phyloP scores from a whole-genome alignment of 2,113 vertebrate species.

The Microcebus ravelobensis region DNA sequence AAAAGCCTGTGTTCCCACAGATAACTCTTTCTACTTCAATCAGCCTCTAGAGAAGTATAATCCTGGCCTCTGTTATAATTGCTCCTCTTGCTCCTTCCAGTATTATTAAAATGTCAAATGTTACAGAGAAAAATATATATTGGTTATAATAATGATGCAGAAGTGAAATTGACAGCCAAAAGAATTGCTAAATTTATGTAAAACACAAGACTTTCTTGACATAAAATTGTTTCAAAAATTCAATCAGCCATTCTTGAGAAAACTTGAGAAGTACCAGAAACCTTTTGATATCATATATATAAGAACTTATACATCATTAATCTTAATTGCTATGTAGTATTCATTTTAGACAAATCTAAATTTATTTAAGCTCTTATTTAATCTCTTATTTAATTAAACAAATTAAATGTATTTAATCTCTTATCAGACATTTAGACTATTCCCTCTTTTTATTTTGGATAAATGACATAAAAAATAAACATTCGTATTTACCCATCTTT shows the following conservation, averaged over 20 bases:
- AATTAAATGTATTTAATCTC: not conserved
- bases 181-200: not conserved
- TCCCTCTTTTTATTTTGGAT: slow-evolving; percentile 1
- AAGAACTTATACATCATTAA: not conserved
- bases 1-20: not conserved
- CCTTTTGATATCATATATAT: not conserved
- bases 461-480: slow-evolving; percentile 34
- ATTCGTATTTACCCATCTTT: slow-evolving; percentile 21
- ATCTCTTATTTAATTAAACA: no score
- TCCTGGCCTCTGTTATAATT: not conserved
- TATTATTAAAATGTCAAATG: not conserved
- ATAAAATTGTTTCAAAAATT: not conserved
- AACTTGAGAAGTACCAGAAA: slow-evolving; percentile 14
- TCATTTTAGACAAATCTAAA: slow-evolving; percentile 1
- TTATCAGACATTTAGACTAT: slow-evolving; percentile 12
- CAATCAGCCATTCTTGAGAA: not conserved
- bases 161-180: not conserved
- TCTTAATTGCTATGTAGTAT: not conserved
- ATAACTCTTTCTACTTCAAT: not conserved
- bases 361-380: not conserved
- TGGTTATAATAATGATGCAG: not conserved
- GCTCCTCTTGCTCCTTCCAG: not conserved
- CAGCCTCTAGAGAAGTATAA: not conserved
- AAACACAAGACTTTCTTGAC: slow-evolving; percentile 24
- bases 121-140: not conserved